Base-by-base conservation (phyloP, 92 coral and sea anemone species). In the Desmophyllum pertusum region DNA sequence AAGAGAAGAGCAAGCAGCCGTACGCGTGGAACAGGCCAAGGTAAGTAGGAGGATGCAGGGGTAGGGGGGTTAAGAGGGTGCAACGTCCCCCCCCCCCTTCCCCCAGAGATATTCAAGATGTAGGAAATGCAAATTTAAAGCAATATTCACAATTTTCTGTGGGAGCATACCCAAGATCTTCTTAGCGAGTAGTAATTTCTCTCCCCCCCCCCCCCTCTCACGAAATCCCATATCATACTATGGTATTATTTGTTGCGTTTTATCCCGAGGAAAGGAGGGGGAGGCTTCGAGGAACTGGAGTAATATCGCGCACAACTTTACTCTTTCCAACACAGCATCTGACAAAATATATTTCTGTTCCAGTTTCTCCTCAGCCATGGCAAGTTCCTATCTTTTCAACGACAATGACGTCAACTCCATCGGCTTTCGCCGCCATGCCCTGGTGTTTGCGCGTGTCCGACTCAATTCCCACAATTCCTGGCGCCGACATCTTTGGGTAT, bases 361-460 rank as follows among this genome's bases (percentile, higher is more conserved):
- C 30, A 82, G 86, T 82, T n/a, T 15, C 71, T 29, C 59, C 79
- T 10, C 70, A 57, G 59, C 55, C 72, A 42, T 82, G 86, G 86
- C 79, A 52, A 53, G 35, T 59, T 13, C 65, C 85, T 1, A 31
- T 65, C 18, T 55, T 48, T 50, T 64, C 76, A n/a, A 30, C 83
- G 11, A 30, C 70, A 17, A 65, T 65, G 46, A 29, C 78, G 38
- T 52, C 82, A 33, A 29, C 83, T 27, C 55, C 79, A 13, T 38
- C 75, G 10, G 73, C 71, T 18, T 70, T 85, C 62, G n/a, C 55
- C 66, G 14, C 46, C 89, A 43, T 71, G 77, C 86, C 18, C 79
- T 9, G 39, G 70, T 18, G 53, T 72, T 21, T 80, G 75, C 75
- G 31, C 84, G 39, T 80, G 84, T 14, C 75, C 84, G 46, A 64